Conservation (phyloP, 1,140 invertebrate genomes). For the Thaumetopoea pityocampa region DNA sequence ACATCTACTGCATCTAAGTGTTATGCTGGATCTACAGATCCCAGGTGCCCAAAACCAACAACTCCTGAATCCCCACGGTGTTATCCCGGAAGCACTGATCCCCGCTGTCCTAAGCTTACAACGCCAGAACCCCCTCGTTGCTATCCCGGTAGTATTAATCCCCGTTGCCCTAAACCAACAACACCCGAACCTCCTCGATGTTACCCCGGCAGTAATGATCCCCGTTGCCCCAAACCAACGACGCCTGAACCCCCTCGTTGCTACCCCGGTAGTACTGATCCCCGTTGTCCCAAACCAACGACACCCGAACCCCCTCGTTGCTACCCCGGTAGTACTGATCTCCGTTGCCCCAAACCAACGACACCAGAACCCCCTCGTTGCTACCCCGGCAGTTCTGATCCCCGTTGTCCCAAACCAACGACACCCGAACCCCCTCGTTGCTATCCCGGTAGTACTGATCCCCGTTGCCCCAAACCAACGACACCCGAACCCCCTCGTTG, state of each 20-base stretch:
- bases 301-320: conserved; percentile 32
- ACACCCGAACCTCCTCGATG: conserved; percentile 31
- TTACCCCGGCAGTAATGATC: conserved; percentile 39
- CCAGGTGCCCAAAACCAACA: conserved; percentile 49
- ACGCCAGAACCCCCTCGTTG: conserved; percentile 35
- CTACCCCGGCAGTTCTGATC: conserved; percentile 56
- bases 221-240: conserved; percentile 46
- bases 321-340: conserved; percentile 55
- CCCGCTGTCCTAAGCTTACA: conserved; percentile 29
- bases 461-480: conserved; percentile 37
- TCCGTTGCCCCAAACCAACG: conserved; percentile 32
- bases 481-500: conserved; percentile 36
- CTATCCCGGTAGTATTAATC: conserved; percentile 56
- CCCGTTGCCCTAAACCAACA: conserved; percentile 51
- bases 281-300: conserved; percentile 52
- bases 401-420: conserved; percentile 49
- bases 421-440: conserved; percentile 31
- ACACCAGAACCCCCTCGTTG: conserved; percentile 30
- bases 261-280: conserved; percentile 64
- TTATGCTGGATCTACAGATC: conserved; percentile 61
- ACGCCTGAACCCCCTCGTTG: conserved; percentile 42
- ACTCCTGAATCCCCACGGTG: conserved; percentile 28
- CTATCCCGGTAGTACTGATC: conserved; percentile 56
- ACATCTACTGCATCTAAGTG: conserved; percentile 22
- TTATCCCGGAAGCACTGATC: conserved; percentile 54